phyloP scores from a whole-genome alignment of 2,113 vertebrate species.

The Caranx ignobilis region DNA sequence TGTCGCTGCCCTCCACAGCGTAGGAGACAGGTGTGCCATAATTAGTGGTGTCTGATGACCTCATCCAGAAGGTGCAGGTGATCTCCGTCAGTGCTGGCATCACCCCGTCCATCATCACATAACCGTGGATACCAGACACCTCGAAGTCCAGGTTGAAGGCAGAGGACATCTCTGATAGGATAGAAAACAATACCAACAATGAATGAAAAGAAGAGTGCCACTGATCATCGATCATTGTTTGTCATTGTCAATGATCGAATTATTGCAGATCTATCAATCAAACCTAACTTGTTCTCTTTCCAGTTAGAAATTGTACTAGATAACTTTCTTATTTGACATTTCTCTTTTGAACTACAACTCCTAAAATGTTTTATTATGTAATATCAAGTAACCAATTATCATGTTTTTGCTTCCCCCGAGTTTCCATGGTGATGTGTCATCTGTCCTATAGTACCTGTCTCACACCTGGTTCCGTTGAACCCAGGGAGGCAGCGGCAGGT shows the following conservation, averaged over 20 bases:
- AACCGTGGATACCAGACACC: conserved; percentile 95
- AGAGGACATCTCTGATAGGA: conserved; percentile 91
- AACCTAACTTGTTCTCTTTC: background rate
- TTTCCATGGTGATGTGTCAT: conserved; percentile 59
- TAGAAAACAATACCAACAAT: conserved; percentile 18
- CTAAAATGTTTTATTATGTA: no score
- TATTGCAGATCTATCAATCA: background rate
- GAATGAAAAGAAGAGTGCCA: no score
- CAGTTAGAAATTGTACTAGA: no score
- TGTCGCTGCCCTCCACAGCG: conserved; percentile 94
- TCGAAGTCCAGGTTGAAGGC: conserved; percentile 98
- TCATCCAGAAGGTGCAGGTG: conserved; percentile 98
- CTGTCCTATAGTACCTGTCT: conserved; percentile 94
- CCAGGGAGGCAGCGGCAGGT: conserved; percentile 95
- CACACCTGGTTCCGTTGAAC: conserved; percentile 99
- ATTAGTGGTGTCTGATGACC: conserved; percentile 90
- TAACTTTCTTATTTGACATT: no score
- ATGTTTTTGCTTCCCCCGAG: conserved; percentile 3
- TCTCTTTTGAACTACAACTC: no score
- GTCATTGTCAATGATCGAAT: no score
- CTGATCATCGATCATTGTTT: no score
- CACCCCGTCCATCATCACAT: conserved; percentile 92
- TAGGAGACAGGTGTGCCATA: conserved; percentile 98
- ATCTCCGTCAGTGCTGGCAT: conserved; percentile 91
- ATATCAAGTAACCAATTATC: background rate